Conservation (phyloP, 2,797 vertebrate genomes). For the Microhierax caerulescens region DNA sequence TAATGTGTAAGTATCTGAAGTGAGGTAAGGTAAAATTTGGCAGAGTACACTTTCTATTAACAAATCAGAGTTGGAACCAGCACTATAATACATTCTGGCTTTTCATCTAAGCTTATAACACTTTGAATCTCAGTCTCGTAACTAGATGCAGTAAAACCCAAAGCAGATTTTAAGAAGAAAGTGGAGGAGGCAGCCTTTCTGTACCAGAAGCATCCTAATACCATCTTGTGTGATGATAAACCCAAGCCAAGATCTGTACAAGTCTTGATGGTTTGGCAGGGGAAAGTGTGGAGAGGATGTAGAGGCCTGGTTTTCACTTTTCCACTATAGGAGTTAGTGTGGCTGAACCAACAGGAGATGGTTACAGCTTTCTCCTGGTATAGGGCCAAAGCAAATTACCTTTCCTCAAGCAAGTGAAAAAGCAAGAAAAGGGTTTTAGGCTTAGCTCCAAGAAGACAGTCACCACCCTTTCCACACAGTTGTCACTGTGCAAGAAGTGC, state of each 20-base stretch:
- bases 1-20: neutral
- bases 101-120: neutral
- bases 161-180: neutral
- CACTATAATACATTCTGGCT: neutral
- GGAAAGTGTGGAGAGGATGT: neutral
- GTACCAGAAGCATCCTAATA: neutral
- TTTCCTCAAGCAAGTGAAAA: neutral
- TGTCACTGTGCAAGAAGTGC: neutral
- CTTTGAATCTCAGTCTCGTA: neutral
- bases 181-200: neutral
- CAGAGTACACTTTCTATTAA: neutral
- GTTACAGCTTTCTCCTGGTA: neutral
- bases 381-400: neutral
- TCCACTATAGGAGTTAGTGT: neutral
- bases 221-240: neutral
- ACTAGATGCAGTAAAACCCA: neutral
- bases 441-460: neutral
- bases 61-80: neutral
- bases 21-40: neutral
- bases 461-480: neutral
- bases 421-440: neutral
- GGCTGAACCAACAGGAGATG: neutral
- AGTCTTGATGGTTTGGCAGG: neutral
- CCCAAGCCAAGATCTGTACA: neutral
- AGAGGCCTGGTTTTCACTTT: neutral